Evolutionary conservation across 2,113 vertebrate genomes (phyloP).

Genomic region (Myiozetetes cayanensis): DNA sequence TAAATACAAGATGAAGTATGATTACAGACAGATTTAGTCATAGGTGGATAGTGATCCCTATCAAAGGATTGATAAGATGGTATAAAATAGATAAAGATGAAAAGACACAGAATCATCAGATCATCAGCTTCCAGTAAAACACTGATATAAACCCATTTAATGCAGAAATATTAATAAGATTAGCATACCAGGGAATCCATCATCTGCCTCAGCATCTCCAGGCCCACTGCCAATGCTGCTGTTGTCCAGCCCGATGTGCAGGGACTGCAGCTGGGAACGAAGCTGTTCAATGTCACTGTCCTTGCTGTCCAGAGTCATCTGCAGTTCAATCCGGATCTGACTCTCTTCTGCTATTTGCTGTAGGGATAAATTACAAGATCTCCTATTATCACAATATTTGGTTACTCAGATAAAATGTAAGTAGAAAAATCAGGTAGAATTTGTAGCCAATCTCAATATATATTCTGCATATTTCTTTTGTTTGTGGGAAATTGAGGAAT

Average conservation of each 20-base stretch:
- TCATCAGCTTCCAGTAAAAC: not conserved
- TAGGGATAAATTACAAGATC: not conserved
- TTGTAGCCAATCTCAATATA: not conserved
- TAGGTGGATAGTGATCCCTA: not conserved
- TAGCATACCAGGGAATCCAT: conserved; percentile 85
- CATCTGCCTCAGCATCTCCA: conserved; percentile 88
- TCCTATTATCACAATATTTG: not conserved
- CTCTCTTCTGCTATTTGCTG: conserved; percentile 97
- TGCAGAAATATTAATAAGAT: not conserved
- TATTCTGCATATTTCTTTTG: not conserved
- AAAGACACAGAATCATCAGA: not conserved
- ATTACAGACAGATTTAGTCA: not conserved
- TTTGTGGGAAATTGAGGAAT: not conserved
- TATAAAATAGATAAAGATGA: not conserved
- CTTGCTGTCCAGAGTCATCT: conserved; percentile 98
- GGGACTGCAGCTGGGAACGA: conserved; percentile 86
- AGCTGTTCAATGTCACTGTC: conserved; percentile 99
- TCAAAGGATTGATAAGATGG: not conserved
- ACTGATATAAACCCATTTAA: not conserved
- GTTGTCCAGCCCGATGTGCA: conserved; percentile 90
- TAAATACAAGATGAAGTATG: not conserved
- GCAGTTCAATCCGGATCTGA: conserved; percentile 92
- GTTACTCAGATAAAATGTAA: not conserved
- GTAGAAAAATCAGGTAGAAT: not conserved
- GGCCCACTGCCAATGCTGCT: conserved; percentile 92